A percentile compares a stretch with the other conserved stretches of the same genome.
Conservation (phyloP, 1,140 invertebrate genomes). For the Leptestheria dahalacensis region DNA sequence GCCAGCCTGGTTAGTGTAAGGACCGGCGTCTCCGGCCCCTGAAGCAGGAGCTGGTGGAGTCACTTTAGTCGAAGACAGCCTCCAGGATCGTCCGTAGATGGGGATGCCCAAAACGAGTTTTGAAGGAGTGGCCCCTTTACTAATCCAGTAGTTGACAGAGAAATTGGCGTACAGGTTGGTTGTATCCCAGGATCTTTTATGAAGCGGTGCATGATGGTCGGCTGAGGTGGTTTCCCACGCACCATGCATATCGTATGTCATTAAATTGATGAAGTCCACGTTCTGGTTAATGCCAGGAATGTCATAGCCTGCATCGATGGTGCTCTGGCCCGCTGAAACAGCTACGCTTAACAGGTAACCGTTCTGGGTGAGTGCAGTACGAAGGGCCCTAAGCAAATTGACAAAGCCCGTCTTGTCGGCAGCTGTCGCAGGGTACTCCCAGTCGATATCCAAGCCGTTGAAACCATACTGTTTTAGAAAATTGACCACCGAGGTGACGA, state of each 20-base stretch:
- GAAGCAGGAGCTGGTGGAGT: conserved; percentile 31
- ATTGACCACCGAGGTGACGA: conserved; percentile 25
- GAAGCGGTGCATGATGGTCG: conserved; percentile 25
- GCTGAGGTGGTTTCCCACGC: conserved; percentile 30
- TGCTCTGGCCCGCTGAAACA: conserved; percentile 21
- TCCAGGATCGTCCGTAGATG: conserved; percentile 28
- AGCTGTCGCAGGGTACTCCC: conserved; percentile 28
- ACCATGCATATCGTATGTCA: conserved; percentile 32
- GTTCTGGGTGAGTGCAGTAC: conserved; percentile 20
- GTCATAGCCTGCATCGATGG: conserved; percentile 23
- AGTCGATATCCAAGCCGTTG: conserved; percentile 31
- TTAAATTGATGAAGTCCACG: conserved; percentile 15
- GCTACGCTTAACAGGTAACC: conserved; percentile 21
- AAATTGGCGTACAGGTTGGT: conserved; percentile 21
- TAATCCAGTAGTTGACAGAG: conserved; percentile 30
- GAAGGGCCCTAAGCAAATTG: conserved; percentile 20
- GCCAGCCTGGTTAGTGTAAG: conserved; percentile 15
- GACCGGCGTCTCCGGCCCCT: conserved; percentile 15
- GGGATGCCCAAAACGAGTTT: conserved; percentile 29
- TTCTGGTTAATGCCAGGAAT: conserved; percentile 20
- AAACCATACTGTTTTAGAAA: conserved; percentile 27
- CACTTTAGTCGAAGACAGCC: not conserved
- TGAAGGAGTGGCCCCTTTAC: conserved; percentile 23
- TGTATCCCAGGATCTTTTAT: conserved; percentile 13
- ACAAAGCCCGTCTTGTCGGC: conserved; percentile 26